These are phyloP conservation scores for Acanthurus tractus DNA, from an alignment of 2,797 vertebrate genomes.

Conservation along the genomic window DNA sequence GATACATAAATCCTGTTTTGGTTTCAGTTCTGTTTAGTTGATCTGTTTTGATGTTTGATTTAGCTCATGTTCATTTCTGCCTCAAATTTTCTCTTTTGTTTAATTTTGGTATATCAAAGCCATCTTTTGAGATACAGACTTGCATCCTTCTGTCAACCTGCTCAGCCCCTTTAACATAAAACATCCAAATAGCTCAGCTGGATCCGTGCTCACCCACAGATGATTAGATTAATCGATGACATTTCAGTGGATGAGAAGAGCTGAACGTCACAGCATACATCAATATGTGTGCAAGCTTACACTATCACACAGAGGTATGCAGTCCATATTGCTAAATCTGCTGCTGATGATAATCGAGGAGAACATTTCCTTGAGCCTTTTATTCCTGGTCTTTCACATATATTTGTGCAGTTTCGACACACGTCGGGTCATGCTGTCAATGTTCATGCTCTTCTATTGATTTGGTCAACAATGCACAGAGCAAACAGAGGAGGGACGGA, in stretches of 20 bases:
- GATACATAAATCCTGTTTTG: too few relatives aligned
- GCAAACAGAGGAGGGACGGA: slow-evolving; percentile 22
- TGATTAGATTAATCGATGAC: not conserved
- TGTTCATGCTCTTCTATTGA: slow-evolving; percentile 4
- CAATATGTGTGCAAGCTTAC: not conserved
- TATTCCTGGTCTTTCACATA: not conserved
- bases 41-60: too few relatives aligned
- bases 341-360: slow-evolving; percentile 9
- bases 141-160: not conserved
- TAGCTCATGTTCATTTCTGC: too few relatives aligned
- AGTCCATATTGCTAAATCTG: too few relatives aligned
- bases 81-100: too few relatives aligned
- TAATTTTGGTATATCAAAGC: too few relatives aligned
- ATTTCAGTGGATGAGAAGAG: slow-evolving; percentile 20
- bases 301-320: not conserved
- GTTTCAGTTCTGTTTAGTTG: too few relatives aligned
- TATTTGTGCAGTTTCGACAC: not conserved
- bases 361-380: not conserved
- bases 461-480: slow-evolving; percentile 31
- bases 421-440: not conserved
- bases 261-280: not conserved
- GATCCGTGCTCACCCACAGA: not conserved
- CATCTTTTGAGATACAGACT: not conserved
- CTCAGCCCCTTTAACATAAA: not conserved
- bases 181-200: not conserved